phyloP scores from a whole-genome alignment of 2,113 vertebrate species.

The Ascaphus truei region DNA sequence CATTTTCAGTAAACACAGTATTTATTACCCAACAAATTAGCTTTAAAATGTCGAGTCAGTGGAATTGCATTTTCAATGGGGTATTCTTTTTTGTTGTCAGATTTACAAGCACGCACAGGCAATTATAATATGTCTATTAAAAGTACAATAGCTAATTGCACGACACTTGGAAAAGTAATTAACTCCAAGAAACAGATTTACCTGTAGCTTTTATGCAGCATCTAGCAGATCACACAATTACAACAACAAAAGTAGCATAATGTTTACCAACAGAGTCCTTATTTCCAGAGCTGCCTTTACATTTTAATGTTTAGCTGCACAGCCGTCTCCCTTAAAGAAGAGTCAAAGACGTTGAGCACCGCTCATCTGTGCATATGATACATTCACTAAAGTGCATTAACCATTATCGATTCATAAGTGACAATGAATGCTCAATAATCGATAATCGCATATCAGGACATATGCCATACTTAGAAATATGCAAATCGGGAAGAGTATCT shows the following conservation, averaged over 20 bases:
- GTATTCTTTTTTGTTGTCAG: not conserved
- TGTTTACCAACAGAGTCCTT: too few species aligned
- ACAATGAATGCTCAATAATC: too few species aligned
- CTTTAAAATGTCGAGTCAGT: not conserved
- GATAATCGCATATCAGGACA: too few species aligned
- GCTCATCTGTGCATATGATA: too few species aligned
- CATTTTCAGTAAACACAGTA: not conserved
- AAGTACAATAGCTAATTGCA: not conserved
- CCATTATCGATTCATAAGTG: too few species aligned
- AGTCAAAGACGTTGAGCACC: too few species aligned
- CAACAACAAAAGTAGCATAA: not conserved
- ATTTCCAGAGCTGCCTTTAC: too few species aligned
- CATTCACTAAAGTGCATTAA: too few species aligned
- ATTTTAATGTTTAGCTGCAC: too few species aligned
- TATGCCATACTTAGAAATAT: too few species aligned
- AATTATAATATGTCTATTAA: not conserved
- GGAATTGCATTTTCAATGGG: not conserved
- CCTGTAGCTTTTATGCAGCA: not conserved
- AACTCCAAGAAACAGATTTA: slow-evolving; percentile 13
- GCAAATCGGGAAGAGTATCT: too few species aligned
- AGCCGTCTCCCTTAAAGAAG: too few species aligned
- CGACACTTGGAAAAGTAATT: not conserved
- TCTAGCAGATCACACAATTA: not conserved
- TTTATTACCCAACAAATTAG: not conserved
- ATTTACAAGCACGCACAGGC: not conserved